These are phyloP conservation scores for Harmothoe impar DNA, from an alignment of 2,888 invertebrate species.

Conservation along the genomic window DNA sequence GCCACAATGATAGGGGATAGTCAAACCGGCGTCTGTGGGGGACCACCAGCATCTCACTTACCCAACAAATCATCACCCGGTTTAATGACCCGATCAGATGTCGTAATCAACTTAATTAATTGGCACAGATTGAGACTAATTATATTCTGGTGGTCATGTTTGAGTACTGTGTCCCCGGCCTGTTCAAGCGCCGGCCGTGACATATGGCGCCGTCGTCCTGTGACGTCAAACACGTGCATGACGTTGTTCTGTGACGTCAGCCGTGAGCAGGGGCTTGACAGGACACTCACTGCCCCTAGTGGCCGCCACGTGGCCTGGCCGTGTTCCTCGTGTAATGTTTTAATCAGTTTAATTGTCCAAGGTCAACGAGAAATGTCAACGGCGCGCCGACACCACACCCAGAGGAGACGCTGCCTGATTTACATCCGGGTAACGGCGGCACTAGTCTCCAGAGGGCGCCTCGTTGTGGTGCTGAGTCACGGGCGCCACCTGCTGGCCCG, in stretches of 20 bases:
- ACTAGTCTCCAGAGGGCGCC: conserved; percentile 5
- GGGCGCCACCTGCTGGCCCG: conserved; percentile 40
- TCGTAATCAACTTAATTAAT: conserved; percentile 53
- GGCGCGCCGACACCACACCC: background rate
- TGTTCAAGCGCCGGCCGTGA: background rate
- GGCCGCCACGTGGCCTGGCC: background rate
- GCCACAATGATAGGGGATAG: background rate
- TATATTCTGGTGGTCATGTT: background rate
- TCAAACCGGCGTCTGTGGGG: background rate
- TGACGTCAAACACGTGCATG: conserved; percentile 4
- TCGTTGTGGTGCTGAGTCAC: background rate
- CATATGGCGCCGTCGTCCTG: conserved; percentile 34
- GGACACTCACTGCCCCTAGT: too few relatives aligned
- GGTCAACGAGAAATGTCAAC: conserved; percentile 47
- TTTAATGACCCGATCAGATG: conserved; percentile 45
- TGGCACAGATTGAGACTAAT: conserved; percentile 48
- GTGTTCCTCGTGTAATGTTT: conserved; percentile 38
- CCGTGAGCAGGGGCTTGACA: background rate
- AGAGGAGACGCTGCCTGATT: conserved; percentile 10
- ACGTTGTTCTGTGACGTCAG: conserved; percentile 38
- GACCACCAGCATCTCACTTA: conserved; percentile 26
- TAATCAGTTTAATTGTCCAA: conserved; percentile 49
- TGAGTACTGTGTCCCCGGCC: background rate
- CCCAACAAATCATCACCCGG: conserved; percentile 16
- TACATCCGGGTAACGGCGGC: conserved; percentile 43